Percentiles rank a stretch among this genome's conserved stretches.
Conservation (phyloP, 2,113 vertebrate species). For the Solenodon paradoxus region DNA sequence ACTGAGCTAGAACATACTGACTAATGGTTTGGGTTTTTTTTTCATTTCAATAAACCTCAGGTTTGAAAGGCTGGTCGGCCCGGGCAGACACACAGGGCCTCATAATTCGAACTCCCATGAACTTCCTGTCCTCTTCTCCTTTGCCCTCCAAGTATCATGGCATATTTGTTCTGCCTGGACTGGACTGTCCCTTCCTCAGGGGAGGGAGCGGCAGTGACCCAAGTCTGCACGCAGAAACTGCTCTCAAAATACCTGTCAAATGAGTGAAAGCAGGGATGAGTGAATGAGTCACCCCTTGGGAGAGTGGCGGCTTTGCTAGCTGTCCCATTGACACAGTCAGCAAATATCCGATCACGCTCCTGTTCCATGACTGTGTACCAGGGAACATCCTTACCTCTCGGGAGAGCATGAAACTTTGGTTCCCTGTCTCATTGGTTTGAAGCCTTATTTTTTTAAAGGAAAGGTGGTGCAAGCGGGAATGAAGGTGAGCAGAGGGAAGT, state of each 20-base stretch:
- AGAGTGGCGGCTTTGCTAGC: not conserved
- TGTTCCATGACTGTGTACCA: not conserved
- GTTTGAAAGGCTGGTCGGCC: not conserved
- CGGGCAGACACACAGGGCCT: not conserved
- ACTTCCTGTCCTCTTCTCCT: too few relatives aligned
- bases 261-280: not conserved
- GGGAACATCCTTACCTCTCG: too few relatives aligned
- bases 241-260: not conserved
- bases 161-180: rapidly evolving
- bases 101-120: rapidly evolving
- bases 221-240: not conserved
- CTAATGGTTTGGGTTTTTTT: not conserved
- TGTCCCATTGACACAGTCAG: not conserved
- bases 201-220: not conserved
- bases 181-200: not conserved
- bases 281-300: not conserved
- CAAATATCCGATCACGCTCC: not conserved
- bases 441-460: too few relatives aligned
- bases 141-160: not conserved
- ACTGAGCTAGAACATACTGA: not conserved
- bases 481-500: too few relatives aligned
- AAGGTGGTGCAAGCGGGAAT: too few relatives aligned
- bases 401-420: not conserved
- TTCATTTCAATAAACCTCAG: not conserved
- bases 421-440: not conserved